Conservation (phyloP, 2,113 vertebrate species). For the Podarcis cretensis region DNA sequence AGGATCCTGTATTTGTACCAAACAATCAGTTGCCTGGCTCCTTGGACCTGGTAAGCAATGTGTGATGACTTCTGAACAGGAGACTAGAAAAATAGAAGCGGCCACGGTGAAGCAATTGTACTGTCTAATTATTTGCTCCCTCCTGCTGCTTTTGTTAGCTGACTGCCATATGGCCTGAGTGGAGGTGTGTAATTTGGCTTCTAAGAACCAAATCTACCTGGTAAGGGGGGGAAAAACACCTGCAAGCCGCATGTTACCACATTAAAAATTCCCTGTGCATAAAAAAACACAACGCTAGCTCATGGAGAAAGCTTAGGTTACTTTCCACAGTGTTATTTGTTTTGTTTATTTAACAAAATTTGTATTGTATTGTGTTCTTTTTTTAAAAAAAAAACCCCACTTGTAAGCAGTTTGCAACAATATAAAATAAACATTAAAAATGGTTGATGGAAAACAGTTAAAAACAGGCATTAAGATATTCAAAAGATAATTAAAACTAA, state of each 20-base stretch:
- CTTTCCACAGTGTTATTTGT: not conserved
- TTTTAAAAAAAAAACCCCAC: no score
- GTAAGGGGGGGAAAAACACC: not conserved
- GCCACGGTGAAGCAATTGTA: fast-evolving
- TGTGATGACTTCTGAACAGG: not conserved
- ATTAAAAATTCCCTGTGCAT: not conserved
- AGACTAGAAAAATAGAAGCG: not conserved
- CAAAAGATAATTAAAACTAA: no score
- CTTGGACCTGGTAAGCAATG: slow-evolving; percentile 77
- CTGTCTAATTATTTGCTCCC: not conserved
- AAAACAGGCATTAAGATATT: no score
- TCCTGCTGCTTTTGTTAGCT: not conserved
- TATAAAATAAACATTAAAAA: no score
- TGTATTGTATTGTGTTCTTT: no score
- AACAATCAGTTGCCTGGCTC: slow-evolving; percentile 49
- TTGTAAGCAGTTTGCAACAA: no score
- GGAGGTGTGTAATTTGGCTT: not conserved
- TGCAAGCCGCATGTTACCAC: not conserved
- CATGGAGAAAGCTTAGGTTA: not conserved
- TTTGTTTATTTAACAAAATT: no score
- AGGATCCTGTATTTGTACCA: slow-evolving; percentile 56
- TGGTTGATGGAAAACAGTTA: no score
- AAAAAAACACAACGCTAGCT: not conserved
- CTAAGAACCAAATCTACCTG: not conserved
- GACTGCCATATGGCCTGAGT: not conserved